Evolutionary conservation across 2,113 vertebrate species (phyloP).

Genomic region (Actinemys pallida): DNA sequence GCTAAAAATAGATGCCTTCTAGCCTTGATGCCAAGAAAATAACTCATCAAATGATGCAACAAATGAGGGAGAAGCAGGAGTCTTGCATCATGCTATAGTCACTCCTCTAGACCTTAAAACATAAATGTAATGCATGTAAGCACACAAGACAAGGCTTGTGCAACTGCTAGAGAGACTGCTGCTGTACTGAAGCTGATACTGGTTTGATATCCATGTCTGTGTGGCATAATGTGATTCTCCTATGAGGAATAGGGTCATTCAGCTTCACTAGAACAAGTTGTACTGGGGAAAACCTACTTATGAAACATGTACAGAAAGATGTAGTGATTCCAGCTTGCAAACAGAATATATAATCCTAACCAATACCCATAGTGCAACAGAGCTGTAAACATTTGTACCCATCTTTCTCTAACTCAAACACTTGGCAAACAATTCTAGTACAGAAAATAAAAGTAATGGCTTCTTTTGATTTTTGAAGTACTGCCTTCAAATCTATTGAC

Average conservation of each 20-base stretch:
- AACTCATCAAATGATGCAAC: slow-evolving; percentile 34
- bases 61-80: neutral
- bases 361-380: neutral
- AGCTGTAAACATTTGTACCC: neutral
- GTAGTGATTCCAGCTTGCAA: accelerated
- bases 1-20: slow-evolving; percentile 2
- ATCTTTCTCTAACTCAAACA: neutral
- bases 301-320: neutral
- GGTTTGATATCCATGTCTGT: neutral
- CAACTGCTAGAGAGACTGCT: slow-evolving; percentile 16
- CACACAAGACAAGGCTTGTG: neutral
- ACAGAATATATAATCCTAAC: neutral
- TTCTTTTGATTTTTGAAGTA: too few species aligned
- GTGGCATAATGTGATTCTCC: neutral
- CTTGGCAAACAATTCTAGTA: neutral
- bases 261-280: neutral
- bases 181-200: neutral
- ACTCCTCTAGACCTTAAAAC: neutral
- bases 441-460: neutral
- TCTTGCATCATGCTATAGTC: slow-evolving; percentile 11
- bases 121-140: neutral
- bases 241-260: neutral
- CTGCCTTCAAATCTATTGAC: neutral
- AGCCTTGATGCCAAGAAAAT: neutral
- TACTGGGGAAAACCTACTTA: neutral